These are phyloP conservation scores for Drosophila arizonae DNA, from an alignment of 1,140 invertebrate species.

Conservation along the genomic window DNA sequence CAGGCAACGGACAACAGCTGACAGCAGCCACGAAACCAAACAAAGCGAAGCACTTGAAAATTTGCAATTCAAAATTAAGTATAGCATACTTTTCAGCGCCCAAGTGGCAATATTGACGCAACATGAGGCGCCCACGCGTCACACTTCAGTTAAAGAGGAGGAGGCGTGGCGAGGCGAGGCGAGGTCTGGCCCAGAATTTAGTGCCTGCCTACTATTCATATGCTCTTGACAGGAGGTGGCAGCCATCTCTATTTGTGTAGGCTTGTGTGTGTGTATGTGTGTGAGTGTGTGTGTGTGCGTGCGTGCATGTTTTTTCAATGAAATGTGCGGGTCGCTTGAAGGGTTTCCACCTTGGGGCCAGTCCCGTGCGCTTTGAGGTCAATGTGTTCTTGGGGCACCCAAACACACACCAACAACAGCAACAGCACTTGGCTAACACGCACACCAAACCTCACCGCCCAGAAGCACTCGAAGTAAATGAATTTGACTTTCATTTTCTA, in stretches of 20 bases:
- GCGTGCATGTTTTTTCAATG: slow-evolving; percentile 57
- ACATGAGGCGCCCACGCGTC: slow-evolving; percentile 24
- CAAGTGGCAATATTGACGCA: slow-evolving; percentile 41
- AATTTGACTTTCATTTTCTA: slow-evolving; percentile 53
- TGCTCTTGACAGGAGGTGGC: slow-evolving; percentile 24
- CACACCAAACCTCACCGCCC: slow-evolving; percentile 17
- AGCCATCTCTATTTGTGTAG: background rate
- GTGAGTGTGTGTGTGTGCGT: slow-evolving; percentile 12
- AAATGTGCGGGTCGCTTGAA: slow-evolving; percentile 44
- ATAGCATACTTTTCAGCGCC: slow-evolving; percentile 51
- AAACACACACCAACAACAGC: slow-evolving; percentile 20
- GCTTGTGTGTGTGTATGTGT: slow-evolving; percentile 3
- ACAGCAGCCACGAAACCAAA: slow-evolving; percentile 57
- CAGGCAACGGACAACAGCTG: slow-evolving; percentile 24
- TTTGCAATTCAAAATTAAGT: slow-evolving; percentile 49
- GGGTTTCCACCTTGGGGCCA: slow-evolving; percentile 40
- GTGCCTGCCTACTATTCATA: slow-evolving; percentile 17
- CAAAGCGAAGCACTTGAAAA: slow-evolving; percentile 51
- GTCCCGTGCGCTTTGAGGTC: slow-evolving; percentile 59
- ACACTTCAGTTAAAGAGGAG: background rate
- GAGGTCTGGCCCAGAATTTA: slow-evolving; percentile 24
- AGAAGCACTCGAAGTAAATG: slow-evolving; percentile 50
- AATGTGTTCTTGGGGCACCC: slow-evolving; percentile 62
- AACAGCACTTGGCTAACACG: slow-evolving; percentile 27
- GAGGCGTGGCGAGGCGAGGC: slow-evolving; percentile 2